Evolutionary conservation across 1,140 invertebrate species (phyloP).

Genomic region (Pogonomyrmex californicus): DNA sequence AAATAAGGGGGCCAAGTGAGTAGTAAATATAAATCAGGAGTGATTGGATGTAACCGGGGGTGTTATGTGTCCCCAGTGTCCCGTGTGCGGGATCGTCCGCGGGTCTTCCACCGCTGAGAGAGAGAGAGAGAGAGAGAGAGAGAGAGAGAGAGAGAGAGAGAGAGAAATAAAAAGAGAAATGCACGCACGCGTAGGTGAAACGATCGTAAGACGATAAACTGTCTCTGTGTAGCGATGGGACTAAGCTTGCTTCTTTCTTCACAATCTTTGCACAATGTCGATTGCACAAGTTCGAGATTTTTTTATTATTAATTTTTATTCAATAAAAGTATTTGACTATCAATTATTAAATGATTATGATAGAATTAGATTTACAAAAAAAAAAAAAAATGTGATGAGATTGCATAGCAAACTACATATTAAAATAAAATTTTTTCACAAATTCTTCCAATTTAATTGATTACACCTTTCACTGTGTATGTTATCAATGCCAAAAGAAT

Average conservation of each 20-base stretch:
- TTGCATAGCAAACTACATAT: background rate
- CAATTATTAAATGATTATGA: background rate
- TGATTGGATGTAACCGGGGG: conserved; percentile 87
- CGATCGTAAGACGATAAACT: conserved; percentile 64
- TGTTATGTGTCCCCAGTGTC: conserved; percentile 87
- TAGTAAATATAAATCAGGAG: conserved; percentile 88
- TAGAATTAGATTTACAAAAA: background rate
- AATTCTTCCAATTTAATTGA: background rate
- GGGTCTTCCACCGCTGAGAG: conserved; percentile 70
- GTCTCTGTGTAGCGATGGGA: conserved; percentile 61
- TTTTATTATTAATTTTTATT: background rate
- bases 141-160: conserved; percentile 36
- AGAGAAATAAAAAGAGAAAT: conserved; percentile 36
- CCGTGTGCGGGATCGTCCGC: conserved; percentile 85
- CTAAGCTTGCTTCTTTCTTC: background rate
- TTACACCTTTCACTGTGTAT: background rate
- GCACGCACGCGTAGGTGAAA: conserved; percentile 58
- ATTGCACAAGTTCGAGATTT: background rate
- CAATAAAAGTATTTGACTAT: background rate
- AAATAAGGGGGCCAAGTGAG: conserved; percentile 86
- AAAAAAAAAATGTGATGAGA: background rate
- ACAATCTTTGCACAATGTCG: conserved; percentile 21
- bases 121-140: conserved; percentile 30
- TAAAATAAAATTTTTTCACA: background rate
- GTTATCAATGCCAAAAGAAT: background rate